Base-by-base conservation (phyloP, 2,113 vertebrate species). In the Cyprinodon variegatus region DNA sequence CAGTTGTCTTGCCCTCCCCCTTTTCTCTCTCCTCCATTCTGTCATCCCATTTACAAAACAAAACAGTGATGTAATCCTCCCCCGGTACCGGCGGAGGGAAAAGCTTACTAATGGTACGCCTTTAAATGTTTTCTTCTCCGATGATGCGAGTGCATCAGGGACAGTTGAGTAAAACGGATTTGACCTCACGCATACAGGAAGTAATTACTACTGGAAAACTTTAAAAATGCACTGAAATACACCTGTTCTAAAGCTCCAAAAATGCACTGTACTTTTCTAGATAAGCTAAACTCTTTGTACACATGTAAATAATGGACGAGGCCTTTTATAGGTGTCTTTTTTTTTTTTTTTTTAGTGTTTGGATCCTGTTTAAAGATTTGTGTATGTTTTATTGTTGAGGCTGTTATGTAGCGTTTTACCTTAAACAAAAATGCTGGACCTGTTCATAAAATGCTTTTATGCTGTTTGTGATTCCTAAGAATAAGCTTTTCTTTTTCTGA, bases 51-150 rank as follows among this genome's bases (percentile, higher is more conserved):
- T 79, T 72, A 87, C 82, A 90, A 45, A 66, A 61, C 59, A 65
- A 85, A 77, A 70, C 78, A 84, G 87, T 94, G 94, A 94, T 90
- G 92, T 95, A 92, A 94, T 93, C 76, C 85, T 95, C 94, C 91
- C 93, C 72, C 76, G 93, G 77, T 81, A 70, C 11, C 82, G 57
- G 50, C 57, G 76, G 74, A 89, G 85, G 90, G 91, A 79, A 89
- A 83, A 81, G 70, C 83, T 91, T 83, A 85, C 77, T 68, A 85
- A 87, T 73, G 74, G 70, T 70, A 53, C 77, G 78, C 60, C 46
- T 82, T 69, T 84, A 76, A 83, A 75, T 76, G 13, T 50, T 57
- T 57, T 72, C 78, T 81, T 73, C 83, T 83, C 65, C 74, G 71
- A 75, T 68, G 7, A 50, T n/a, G 74, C 41, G 29, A 72, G 65